Evolutionary conservation across 2,113 vertebrate genomes (phyloP), one percentile per base, ranked within the genome.

Genomic region (Mustela nigripes): DNA sequence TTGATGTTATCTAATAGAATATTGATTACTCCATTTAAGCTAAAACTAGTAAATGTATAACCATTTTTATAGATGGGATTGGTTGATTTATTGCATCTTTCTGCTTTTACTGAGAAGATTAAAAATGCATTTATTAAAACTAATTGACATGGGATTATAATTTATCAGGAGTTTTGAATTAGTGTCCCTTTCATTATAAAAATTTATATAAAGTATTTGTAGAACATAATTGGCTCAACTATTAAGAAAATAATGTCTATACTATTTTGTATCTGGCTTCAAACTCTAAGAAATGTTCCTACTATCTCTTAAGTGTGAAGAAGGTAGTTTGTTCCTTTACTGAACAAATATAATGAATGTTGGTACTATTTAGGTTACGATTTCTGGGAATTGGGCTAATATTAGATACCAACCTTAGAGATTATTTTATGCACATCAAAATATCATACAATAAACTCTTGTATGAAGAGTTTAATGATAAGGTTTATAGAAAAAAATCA

Each of bases 321-420:
- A 89, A 84, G 94, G 67, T 50, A 45, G 65, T 69, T 69, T 18
- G 67, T 58, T 63, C 18, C 82, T 62, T 79, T 71, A 63, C 45
- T 80, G 36, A 84, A 39, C 71, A 84, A 50, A 60, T 33, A 8
- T 53, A 60, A 65, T 67, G 65, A 65, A 39, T 89, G 0, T 62
- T 84, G 36, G 33, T 92, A 36, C 58, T 80, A 92, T 65, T 84
- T 88, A 65, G 2, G 39, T 92, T 65, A 48, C 42, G 50, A 93
- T 88, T 58, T 33, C 88, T 33, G 94, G n/a, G 8, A 96, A 62
- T 42, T 93, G 73, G 33, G 7, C 33, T 85, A 74, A 89, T 89
- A 78, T 63, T 94, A 89, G 21, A 62, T 53, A 88, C 58, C 71
- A 91, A 82, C 6, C n/a, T 82, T 62, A 53, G 28, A 60, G 14